Evolutionary conservation across 2,888 invertebrate species (phyloP).

Genomic region (Eilema depressum): DNA sequence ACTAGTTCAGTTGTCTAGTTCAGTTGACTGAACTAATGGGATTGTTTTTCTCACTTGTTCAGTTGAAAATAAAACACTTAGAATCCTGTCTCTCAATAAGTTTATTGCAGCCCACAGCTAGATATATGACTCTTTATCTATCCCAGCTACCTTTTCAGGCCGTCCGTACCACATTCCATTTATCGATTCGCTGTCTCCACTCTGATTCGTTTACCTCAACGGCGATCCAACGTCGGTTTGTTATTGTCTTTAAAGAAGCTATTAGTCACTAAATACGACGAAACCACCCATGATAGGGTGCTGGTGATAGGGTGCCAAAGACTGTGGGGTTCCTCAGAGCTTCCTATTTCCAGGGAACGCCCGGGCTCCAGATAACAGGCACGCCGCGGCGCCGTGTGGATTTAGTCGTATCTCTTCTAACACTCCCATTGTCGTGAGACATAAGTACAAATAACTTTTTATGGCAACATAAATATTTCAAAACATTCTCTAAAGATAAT

Average conservation of each 20-base stretch:
- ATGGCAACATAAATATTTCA: not conserved
- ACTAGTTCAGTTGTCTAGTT: too few relatives aligned
- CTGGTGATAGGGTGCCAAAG: not conserved
- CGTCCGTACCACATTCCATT: not conserved
- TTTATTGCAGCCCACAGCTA: not conserved
- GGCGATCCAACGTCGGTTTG: not conserved
- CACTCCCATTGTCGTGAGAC: not conserved
- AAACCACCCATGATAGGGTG: too few relatives aligned
- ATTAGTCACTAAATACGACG: too few relatives aligned
- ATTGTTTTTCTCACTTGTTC: too few relatives aligned
- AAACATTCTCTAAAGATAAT: conserved; percentile 20
- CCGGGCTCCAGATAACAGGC: not conserved
- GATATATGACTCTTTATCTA: not conserved
- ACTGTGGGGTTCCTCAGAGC: not conserved
- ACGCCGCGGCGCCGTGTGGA: not conserved
- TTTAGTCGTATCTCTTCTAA: not conserved
- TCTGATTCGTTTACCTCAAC: not conserved
- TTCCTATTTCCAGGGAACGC: not conserved
- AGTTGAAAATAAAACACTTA: too few relatives aligned
- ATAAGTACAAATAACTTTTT: not conserved
- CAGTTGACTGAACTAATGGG: too few relatives aligned
- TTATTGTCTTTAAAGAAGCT: too few relatives aligned
- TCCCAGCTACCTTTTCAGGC: not conserved
- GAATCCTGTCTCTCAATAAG: not conserved
- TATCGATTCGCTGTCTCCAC: not conserved